Conservation (phyloP, 2,797 vertebrate species). For the Sebastes matsubarae region DNA sequence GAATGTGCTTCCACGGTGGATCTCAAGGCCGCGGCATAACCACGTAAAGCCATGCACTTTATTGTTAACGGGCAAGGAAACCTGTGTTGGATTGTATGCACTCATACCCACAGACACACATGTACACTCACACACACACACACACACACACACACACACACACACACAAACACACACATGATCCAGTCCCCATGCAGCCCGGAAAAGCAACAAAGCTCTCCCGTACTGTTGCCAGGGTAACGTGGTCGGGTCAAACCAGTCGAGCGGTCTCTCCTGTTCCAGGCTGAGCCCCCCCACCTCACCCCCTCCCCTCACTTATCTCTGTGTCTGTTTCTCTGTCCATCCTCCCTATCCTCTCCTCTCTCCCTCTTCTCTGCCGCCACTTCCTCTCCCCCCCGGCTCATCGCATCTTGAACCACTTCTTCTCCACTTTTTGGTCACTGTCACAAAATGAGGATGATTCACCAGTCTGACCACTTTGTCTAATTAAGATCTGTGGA, state of each 20-base stretch:
- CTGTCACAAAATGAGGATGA: constrained; percentile 10
- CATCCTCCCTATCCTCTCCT: constrained; percentile 30
- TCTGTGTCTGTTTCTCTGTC: constrained; percentile 33
- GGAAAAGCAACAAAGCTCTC: constrained; percentile 72
- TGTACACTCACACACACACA: neutral
- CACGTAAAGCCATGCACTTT: constrained; percentile 48
- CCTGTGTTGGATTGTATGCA: constrained; percentile 61
- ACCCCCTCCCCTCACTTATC: neutral
- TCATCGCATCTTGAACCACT: constrained; percentile 26
- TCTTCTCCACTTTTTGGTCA: constrained; percentile 14
- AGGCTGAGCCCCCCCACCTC: constrained; percentile 20
- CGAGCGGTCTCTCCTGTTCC: constrained; percentile 63
- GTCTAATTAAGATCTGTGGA: neutral
- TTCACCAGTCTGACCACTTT: neutral
- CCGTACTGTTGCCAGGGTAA: constrained; percentile 76
- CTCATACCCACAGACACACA: neutral
- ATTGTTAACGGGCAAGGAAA: constrained; percentile 50
- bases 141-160: constrained; percentile 1
- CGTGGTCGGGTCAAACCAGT: constrained; percentile 72
- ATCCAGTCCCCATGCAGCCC: constrained; percentile 57
- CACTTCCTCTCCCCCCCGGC: neutral
- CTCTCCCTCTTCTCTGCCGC: constrained; percentile 16
- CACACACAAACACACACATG: constrained; percentile 7
- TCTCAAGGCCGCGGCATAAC: constrained; percentile 48
- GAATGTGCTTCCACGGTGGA: constrained; percentile 49